Evolutionary conservation across 2,113 vertebrate genomes (phyloP).

Genomic region (Otocyon megalotis): DNA sequence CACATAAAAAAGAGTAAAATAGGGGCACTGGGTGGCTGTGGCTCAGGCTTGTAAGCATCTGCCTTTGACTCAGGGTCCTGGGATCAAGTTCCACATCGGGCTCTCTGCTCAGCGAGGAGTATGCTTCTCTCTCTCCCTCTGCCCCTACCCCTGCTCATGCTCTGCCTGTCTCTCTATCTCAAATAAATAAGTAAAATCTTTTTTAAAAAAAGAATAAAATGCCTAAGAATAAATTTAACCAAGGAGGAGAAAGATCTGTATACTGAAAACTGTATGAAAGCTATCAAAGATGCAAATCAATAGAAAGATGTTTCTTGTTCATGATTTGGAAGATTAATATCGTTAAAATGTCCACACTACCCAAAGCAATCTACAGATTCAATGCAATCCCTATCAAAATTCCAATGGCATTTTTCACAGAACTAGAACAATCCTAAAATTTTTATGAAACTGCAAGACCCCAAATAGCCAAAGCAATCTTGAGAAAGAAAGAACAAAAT

Average conservation of each 20-base stretch:
- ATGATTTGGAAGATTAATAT: neutral
- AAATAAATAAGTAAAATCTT: no score
- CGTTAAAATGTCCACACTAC: neutral
- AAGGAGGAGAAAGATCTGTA: neutral
- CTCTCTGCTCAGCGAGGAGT: no score
- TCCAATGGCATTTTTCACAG: neutral
- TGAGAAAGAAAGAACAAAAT: neutral
- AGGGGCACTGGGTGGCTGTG: no score
- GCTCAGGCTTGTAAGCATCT: no score
- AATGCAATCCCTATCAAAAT: neutral
- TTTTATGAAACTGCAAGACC: neutral
- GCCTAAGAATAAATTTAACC: neutral
- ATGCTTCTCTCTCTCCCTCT: no score
- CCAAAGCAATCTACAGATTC: neutral
- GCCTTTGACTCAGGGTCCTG: no score
- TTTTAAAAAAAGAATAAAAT: neutral
- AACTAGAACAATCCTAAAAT: neutral
- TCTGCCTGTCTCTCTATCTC: no score
- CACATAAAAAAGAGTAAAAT: neutral
- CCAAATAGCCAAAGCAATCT: neutral
- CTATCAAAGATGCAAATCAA: neutral
- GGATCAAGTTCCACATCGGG: no score
- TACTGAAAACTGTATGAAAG: neutral
- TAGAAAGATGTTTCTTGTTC: neutral
- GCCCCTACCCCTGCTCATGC: no score